Evolutionary conservation across 1,140 invertebrate species (phyloP).

Genomic region (Notospermus geniculatus): DNA sequence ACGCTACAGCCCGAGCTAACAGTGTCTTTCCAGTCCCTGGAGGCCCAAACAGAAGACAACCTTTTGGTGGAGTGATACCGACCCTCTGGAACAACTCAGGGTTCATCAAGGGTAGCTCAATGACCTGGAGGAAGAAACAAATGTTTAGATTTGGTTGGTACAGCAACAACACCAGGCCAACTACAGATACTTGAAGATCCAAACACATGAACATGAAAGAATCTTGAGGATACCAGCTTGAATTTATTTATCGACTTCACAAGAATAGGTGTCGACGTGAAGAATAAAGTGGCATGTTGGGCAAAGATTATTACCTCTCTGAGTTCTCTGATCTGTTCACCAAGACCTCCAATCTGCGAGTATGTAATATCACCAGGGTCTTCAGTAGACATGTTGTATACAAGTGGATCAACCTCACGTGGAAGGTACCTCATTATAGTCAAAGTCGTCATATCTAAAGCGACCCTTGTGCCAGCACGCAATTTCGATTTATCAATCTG

Average conservation of each 20-base stretch:
- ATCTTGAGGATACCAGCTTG: too few species aligned
- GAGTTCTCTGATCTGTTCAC: conserved; percentile 96
- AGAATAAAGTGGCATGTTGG: too few species aligned
- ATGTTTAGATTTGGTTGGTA: too few species aligned
- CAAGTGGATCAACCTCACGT: conserved; percentile 96
- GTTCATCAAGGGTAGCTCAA: conserved; percentile 95
- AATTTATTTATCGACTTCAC: too few species aligned
- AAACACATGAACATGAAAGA: too few species aligned
- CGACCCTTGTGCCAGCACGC: conserved; percentile 91
- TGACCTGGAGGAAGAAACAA: conserved; percentile 65
- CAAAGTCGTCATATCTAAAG: conserved; percentile 99
- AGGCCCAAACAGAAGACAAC: conserved; percentile 94
- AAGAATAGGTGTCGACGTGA: too few species aligned
- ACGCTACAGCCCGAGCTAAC: conserved; percentile 93
- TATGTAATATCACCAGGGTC: conserved; percentile 98
- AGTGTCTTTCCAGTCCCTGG: conserved; percentile 97
- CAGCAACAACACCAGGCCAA: too few species aligned
- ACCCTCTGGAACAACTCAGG: conserved; percentile 97
- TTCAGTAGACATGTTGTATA: conserved; percentile 99
- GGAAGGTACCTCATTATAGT: conserved; percentile 99
- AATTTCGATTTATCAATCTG: conserved; percentile 95
- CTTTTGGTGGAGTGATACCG: conserved; percentile 98
- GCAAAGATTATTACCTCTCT: conserved; percentile 84
- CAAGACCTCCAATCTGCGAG: conserved; percentile 91
- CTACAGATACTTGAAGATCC: too few species aligned